phyloP scores from a whole-genome alignment of 2,113 vertebrate species.

The Cryptomyrus ogoouensis region DNA sequence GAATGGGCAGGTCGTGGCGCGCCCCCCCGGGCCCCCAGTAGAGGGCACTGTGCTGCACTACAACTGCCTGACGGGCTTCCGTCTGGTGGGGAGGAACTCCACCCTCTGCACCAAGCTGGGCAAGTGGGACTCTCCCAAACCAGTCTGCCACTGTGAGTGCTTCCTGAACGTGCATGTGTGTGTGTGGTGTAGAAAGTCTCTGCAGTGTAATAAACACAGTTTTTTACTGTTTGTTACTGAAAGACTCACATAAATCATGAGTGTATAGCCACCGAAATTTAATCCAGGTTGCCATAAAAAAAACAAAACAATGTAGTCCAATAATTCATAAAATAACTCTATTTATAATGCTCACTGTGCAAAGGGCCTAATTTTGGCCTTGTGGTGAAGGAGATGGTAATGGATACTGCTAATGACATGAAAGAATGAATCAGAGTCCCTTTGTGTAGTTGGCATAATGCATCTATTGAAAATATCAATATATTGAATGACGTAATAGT shows the following conservation, averaged over 20 bases:
- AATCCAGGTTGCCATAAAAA: neutral
- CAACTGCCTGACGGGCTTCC: conserved; percentile 63
- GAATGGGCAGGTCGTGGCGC: conserved; percentile 60
- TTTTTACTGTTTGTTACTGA: neutral
- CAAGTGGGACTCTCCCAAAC: conserved; percentile 68
- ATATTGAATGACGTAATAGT: neutral
- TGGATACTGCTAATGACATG: neutral
- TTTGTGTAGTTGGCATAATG: neutral
- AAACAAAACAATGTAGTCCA: neutral
- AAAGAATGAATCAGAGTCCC: neutral
- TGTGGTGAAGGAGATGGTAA: neutral
- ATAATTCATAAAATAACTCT: neutral
- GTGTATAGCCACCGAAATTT: neutral
- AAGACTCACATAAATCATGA: neutral
- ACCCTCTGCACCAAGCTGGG: conserved; percentile 66
- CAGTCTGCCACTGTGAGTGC: conserved; percentile 46
- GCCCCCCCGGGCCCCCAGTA: conserved; percentile 57
- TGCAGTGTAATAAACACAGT: neutral
- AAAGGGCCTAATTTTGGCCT: neutral
- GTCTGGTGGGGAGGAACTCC: conserved; percentile 59
- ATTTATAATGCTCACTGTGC: neutral
- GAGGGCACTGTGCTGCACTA: conserved; percentile 67
- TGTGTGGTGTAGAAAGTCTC: neutral
- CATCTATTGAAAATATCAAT: conserved; percentile 9
- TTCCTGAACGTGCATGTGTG: neutral